Base-by-base conservation (phyloP, 2,888 invertebrate species). In the Lacanobia wlatinum region DNA sequence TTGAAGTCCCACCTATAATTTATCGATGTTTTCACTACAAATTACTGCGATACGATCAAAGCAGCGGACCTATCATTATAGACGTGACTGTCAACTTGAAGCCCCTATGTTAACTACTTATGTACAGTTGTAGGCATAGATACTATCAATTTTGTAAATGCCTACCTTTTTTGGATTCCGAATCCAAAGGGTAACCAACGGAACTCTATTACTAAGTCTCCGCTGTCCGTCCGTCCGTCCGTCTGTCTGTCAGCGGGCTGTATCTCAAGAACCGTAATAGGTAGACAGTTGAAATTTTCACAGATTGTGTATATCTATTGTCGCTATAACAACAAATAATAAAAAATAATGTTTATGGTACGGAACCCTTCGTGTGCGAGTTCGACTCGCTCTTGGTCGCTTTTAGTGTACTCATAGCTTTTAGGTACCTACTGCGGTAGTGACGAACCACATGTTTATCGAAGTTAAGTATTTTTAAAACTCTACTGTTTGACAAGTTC, bases 1-100 rank as follows among this genome's bases (percentile, higher is more conserved):
- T 53, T 65, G 48, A 50, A 40, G 55, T 21, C 16, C 14, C 6
- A 40, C 59, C 46, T 65, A 76, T 70, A 65, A 76, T 78, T 80
- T 76, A 64, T 72, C 28, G 55, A 66, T 72, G 55, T 76, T 64
- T 81, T 56, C 72, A 62, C 71, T 67, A 52, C 21, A 48, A 76
- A 56, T 66, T 64, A 48, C 65, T 38, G 58, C 48, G 72, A 67
- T 64, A 50, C 55, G 66, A 72, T 77, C 77, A 61, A 77, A 72
- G 46, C 55, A 34, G 34, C 55, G 23, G 52, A 66, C 70, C 76
- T 53, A 62, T 62, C 16, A 80, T 78, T 80, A 78, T 21, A 34
- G 56, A n/a, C 74, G 43, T 62, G 61, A 21, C 43, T 48, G 43
- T 48, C 60, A 10, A 48, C 60, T 75, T 70, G 23, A 52, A 50